Conservation (phyloP, 2,797 vertebrate species). For the Rhynchotus rufescens region DNA sequence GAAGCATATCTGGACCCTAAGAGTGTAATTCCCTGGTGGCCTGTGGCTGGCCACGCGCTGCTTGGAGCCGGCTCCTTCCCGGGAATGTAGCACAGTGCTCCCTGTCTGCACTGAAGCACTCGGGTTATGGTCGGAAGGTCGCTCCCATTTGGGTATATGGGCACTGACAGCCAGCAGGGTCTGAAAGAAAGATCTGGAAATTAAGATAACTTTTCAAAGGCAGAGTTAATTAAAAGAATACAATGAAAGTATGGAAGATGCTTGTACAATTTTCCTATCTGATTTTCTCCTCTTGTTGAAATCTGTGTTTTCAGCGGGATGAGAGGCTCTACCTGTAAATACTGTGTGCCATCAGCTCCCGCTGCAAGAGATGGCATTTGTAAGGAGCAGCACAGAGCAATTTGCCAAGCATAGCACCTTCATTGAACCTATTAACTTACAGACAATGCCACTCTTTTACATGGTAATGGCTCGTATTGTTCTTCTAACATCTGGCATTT, state of each 20-base stretch:
- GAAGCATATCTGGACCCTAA: neutral
- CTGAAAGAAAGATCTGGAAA: neutral
- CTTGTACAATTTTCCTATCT: neutral
- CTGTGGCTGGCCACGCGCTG: rapidly evolving
- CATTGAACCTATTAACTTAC: slow-evolving; percentile 31
- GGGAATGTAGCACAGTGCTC: neutral
- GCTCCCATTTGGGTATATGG: neutral
- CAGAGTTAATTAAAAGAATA: neutral
- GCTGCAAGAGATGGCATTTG: neutral
- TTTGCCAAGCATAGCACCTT: slow-evolving; percentile 10
- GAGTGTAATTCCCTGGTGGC: neutral
- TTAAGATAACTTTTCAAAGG: neutral
- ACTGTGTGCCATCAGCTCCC: neutral
- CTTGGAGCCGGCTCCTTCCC: neutral
- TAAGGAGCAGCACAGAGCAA: slow-evolving; percentile 21
- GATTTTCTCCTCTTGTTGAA: neutral
- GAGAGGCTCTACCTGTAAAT: neutral
- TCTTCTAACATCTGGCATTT: slow-evolving; percentile 58
- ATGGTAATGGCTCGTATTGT: slow-evolving; percentile 57
- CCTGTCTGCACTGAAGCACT: neutral
- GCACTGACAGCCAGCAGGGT: neutral
- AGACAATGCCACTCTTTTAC: slow-evolving; percentile 45
- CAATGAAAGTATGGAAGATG: neutral
- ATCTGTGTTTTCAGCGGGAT: neutral
- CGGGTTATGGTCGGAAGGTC: neutral